Percentiles rank a stretch among this genome's conserved stretches.
These are phyloP conservation scores for Brachionus rubens DNA, from an alignment of 1,140 invertebrate genomes.

Conservation along the genomic window DNA sequence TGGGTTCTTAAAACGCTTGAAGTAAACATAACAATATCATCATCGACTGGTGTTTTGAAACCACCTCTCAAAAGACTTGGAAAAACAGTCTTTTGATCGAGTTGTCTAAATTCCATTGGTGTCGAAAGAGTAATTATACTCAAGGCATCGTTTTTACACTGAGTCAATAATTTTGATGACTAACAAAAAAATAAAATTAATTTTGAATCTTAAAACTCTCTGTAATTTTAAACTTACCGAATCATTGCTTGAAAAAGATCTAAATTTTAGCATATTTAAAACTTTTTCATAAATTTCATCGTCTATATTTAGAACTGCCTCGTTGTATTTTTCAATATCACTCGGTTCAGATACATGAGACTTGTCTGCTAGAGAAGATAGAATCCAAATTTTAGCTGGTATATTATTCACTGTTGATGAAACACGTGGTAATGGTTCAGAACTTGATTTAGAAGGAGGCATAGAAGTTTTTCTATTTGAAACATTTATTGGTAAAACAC, in stretches of 20 bases:
- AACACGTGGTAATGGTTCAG: background rate
- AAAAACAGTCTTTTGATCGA: background rate
- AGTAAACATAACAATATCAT: conserved; percentile 34
- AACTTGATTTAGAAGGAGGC: background rate
- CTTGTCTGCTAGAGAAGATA: conserved; percentile 15
- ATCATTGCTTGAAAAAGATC: background rate
- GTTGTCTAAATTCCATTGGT: conserved; percentile 17
- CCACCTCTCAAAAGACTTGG: background rate
- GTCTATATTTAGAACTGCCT: background rate
- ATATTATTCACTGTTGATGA: background rate
- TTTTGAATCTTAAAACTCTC: background rate
- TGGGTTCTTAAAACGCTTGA: conserved; percentile 30
- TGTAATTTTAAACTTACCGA: background rate
- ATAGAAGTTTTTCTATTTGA: background rate
- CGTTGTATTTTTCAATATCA: background rate
- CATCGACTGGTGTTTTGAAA: conserved; percentile 23
- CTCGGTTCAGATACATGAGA: background rate
- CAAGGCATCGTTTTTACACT: conserved; percentile 25
- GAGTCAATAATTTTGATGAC: conserved; percentile 11
- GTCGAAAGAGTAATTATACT: conserved; percentile 10
- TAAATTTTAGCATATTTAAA: conserved; percentile 3
- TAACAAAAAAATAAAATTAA: background rate
- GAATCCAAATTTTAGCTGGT: conserved; percentile 32
- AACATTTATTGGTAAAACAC: conserved; percentile 80
- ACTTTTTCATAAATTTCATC: conserved; percentile 15